Base-by-base conservation (phyloP, 2,888 invertebrate species). In the Ceraclea dissimilis region DNA sequence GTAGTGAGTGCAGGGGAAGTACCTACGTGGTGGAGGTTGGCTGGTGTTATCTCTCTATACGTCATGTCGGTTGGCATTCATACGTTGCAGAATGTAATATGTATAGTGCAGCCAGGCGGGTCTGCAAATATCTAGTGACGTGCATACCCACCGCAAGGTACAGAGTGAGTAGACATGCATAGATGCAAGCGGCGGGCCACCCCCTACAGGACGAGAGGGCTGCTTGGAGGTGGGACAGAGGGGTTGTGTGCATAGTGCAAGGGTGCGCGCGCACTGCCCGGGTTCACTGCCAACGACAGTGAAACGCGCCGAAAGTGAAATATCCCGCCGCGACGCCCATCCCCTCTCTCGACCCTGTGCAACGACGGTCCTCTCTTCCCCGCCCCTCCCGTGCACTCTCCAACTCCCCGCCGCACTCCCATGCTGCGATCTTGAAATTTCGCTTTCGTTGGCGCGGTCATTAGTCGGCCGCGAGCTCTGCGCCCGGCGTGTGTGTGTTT, bases 381-480 rank as follows among this genome's bases (percentile, higher is more conserved):
- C 52, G 33, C 54, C 55, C 62, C 63, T 55, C 68, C 69, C 70
- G 69, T 65, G 68, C 69, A 66, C 72, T 72, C 73, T 65, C 66
- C 66, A 62, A 64, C 64, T 64, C 65, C 62, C 49, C 64, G 60
- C 64, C 66, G 49, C 61, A 54, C 69, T 75, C 72, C 75, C 56
- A 67, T 66, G 66, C 65, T 54, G 77, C 76, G 79, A 75, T 80
- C 81, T 81, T 81, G 80, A 81, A 82, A 82, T 83, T 83, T 83
- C 82, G 80, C 81, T 83, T 83, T 82, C 81, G 80, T 79, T 77
- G 76, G 73, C 70, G 74, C 73, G 73, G 75, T 77, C 77, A 77
- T 77, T 76, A 77, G 75, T 77, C 75, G 75, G 74, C 74, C 74
- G 77, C 77, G 78, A 78, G 79, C 78, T 77, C 75, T 76, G 72